phyloP scores from a whole-genome alignment of 2,113 vertebrate genomes.

The Scomber japonicus region DNA sequence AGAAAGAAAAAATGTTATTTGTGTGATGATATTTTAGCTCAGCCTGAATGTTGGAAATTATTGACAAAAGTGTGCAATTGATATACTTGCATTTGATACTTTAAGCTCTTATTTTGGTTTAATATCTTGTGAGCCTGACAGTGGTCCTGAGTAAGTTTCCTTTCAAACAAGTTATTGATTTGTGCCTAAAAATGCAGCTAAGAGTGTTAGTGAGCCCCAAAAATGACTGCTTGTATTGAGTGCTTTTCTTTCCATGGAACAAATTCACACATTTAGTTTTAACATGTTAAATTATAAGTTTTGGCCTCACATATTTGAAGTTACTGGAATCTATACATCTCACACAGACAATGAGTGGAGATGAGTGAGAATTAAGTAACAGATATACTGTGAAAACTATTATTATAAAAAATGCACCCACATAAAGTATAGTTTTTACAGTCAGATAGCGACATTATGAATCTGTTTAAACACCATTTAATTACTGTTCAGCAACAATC shows the following conservation, averaged over 20 bases:
- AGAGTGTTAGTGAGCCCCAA: constrained; percentile 37
- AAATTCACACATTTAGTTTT: not conserved
- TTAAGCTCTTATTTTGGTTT: not conserved
- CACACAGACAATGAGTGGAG: too few relatives aligned
- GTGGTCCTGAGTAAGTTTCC: constrained; percentile 15
- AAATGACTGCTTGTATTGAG: constrained; percentile 19
- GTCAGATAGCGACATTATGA: too few relatives aligned
- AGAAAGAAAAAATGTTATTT: constrained; percentile 10
- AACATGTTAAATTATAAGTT: not conserved
- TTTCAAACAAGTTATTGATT: constrained; percentile 29
- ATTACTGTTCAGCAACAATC: too few relatives aligned
- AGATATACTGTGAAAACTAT: too few relatives aligned
- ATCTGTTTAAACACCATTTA: too few relatives aligned
- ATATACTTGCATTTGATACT: not conserved
- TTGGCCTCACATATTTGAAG: too few relatives aligned
- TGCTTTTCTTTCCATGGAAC: not conserved
- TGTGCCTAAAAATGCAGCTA: constrained; percentile 3
- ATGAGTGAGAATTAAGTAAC: too few relatives aligned
- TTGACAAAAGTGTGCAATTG: constrained; percentile 13
- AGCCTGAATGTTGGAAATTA: not conserved
- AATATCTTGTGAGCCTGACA: not conserved
- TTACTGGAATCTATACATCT: too few relatives aligned
- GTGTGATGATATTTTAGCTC: not conserved
- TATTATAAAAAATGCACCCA: too few relatives aligned
- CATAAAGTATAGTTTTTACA: too few relatives aligned